Evolutionary conservation across 2,888 invertebrate species (phyloP), one percentile per base, ranked within the genome.

Genomic region (Protodeltote pygarga): DNA sequence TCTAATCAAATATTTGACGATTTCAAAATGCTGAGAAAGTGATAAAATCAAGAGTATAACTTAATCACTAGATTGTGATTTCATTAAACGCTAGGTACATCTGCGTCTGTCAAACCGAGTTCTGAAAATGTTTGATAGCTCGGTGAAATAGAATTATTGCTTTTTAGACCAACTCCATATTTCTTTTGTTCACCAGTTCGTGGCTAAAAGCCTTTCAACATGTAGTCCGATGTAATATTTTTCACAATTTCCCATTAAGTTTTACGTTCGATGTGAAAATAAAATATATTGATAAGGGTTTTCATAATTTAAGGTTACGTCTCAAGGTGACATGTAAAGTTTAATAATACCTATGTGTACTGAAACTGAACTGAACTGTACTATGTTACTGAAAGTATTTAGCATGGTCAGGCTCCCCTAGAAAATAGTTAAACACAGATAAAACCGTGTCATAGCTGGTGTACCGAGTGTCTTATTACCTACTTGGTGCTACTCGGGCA

Each of bases 101-200:
- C 34, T 35, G 31, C 50, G 45, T 53, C 42, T 38, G 31, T 50
- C 38, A 33, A 14, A 6, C 21, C 5, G 29, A 23, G 17, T 35
- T 42, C 58, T 49, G 32, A 21, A 45, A 44, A 54, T 42, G 34
- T 37, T 60, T 65, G 42, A 65, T 51, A 54, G 44, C 32, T 37
- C 25, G 20, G 46, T 41, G 44, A 41, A 50, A 65, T 59, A 37
- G 6, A 65, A 61, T 51, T 51, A 62, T 53, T 57, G 29, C 31
- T 52, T 48, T 28, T 33, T 28, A 23, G 14, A 49, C 40, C 33
- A 27, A 9, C 3, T 24, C 28, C 34, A 47, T 40, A 34, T 37
- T 47, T 47, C 19, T 16, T 48, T 55, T 41, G 19, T 45, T 35
- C 21, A 5, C 8, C 16, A 4, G 11, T 46, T 25, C 16, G 28